phyloP scores from a whole-genome alignment of 2,888 invertebrate species.

The Lordiphosa andalusiaca region DNA sequence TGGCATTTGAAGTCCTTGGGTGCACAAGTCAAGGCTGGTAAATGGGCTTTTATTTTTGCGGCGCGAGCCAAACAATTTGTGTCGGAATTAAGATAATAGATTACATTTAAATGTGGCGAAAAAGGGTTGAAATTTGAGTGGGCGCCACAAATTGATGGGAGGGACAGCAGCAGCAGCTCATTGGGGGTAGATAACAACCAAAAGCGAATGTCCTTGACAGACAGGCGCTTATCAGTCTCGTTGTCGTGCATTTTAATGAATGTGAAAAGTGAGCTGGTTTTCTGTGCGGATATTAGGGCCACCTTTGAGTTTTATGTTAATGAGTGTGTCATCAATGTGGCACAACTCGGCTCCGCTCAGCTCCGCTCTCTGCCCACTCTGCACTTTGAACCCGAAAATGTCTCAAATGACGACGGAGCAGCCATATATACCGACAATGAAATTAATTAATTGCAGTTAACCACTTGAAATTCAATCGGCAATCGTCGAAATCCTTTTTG shows the following conservation, averaged over 20 bases:
- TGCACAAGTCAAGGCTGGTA: constrained; percentile 37
- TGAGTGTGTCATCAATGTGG: constrained; percentile 64
- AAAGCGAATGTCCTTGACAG: constrained; percentile 42
- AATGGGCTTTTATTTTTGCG: constrained; percentile 59
- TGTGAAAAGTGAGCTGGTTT: constrained; percentile 71
- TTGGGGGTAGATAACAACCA: constrained; percentile 1
- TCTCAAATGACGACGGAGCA: constrained; percentile 20
- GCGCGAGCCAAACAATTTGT: constrained; percentile 64
- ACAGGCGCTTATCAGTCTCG: constrained; percentile 36
- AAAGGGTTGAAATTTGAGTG: constrained; percentile 59
- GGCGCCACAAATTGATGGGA: constrained; percentile 25
- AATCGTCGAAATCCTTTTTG: constrained; percentile 43
- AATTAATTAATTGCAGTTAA: constrained; percentile 64
- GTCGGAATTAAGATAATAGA: constrained; percentile 74
- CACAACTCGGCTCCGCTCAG: constrained; percentile 16
- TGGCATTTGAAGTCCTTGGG: constrained; percentile 57
- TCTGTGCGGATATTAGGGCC: constrained; percentile 48
- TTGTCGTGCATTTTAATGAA: constrained; percentile 62
- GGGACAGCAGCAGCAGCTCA: constrained; percentile 8
- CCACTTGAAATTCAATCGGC: constrained; percentile 58
- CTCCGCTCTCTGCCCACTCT: not conserved
- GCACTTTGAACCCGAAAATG: constrained; percentile 41
- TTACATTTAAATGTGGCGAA: constrained; percentile 68
- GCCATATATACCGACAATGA: constrained; percentile 31
- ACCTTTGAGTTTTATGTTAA: constrained; percentile 70